Percentiles rank a stretch among this genome's conserved stretches.
Evolutionary conservation across 2,888 invertebrate genomes (phyloP).

Genomic region (Stomorhina lunata): DNA sequence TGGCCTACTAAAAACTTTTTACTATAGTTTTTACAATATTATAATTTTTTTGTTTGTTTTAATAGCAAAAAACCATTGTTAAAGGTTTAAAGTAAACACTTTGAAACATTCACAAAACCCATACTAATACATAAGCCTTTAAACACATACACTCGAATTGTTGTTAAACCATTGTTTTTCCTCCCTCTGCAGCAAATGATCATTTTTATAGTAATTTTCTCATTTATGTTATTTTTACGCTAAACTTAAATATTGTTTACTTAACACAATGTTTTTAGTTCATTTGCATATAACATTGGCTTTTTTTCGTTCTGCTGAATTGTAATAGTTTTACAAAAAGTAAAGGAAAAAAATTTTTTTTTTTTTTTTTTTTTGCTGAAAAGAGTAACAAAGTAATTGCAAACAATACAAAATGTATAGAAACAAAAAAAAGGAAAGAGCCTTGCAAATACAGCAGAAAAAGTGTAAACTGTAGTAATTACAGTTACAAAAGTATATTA

Average conservation of each 20-base stretch:
- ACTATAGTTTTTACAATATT: background rate
- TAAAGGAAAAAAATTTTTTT: background rate
- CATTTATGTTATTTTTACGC: constrained; percentile 53
- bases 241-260: constrained; percentile 46
- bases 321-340: background rate
- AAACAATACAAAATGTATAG: background rate
- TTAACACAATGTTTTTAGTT: constrained; percentile 53
- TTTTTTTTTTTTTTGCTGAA: too few relatives aligned
- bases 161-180: background rate
- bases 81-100: constrained; percentile 17
- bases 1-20: constrained; percentile 19
- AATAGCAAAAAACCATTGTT: background rate
- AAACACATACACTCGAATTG: constrained; percentile 14
- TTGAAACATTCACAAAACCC: background rate
- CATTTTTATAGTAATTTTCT: constrained; percentile 48
- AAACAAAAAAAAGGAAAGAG: background rate
- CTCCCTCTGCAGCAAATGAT: background rate
- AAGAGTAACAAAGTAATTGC: background rate
- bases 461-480: constrained; percentile 12
- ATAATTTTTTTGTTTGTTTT: background rate
- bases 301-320: constrained; percentile 8
- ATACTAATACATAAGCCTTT: background rate
- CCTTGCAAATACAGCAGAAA: background rate
- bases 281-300: constrained; percentile 52
- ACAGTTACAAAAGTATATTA: background rate